Percentiles rank a stretch among this genome's conserved stretches.
Conservation (phyloP, 92 coral and sea anemone species). For the Heteractis magnifica region DNA sequence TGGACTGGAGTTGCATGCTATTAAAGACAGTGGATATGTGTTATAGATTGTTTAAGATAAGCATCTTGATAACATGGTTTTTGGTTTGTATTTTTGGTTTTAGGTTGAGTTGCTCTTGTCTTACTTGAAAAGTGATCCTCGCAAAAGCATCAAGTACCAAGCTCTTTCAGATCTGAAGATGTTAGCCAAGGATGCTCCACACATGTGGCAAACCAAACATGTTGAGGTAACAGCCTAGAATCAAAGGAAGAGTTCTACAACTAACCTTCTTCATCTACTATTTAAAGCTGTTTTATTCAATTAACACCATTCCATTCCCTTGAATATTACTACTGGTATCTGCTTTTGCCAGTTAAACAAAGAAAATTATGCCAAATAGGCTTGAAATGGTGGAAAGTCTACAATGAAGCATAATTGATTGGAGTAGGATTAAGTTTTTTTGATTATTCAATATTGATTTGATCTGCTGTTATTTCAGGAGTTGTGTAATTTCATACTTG, state of each 20-base stretch:
- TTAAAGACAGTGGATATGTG: too few species aligned
- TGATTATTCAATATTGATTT: neutral
- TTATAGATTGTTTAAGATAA: too few species aligned
- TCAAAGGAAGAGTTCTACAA: neutral
- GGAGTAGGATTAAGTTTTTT: neutral
- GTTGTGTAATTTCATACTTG: constrained; percentile 77
- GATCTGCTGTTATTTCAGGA: constrained; percentile 42
- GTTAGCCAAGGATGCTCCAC: constrained; percentile 86
- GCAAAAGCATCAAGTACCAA: constrained; percentile 76
- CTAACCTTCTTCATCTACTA: too few species aligned
- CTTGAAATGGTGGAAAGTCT: too few species aligned
- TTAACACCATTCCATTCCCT: too few species aligned
- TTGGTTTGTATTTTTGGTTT: neutral
- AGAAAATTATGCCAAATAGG: too few species aligned
- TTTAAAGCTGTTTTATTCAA: neutral
- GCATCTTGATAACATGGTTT: too few species aligned
- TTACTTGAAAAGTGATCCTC: constrained; percentile 82
- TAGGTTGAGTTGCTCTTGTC: constrained; percentile 66
- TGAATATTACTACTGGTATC: too few species aligned
- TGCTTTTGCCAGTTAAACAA: too few species aligned
- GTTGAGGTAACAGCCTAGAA: constrained; percentile 48
- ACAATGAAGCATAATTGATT: too few species aligned
- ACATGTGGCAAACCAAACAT: constrained; percentile 81
- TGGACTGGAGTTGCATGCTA: too few species aligned
- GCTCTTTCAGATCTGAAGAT: constrained; percentile 71